These are phyloP conservation scores for Drosophila borealis DNA, from an alignment of 2,888 invertebrate species.

Conservation along the genomic window DNA sequence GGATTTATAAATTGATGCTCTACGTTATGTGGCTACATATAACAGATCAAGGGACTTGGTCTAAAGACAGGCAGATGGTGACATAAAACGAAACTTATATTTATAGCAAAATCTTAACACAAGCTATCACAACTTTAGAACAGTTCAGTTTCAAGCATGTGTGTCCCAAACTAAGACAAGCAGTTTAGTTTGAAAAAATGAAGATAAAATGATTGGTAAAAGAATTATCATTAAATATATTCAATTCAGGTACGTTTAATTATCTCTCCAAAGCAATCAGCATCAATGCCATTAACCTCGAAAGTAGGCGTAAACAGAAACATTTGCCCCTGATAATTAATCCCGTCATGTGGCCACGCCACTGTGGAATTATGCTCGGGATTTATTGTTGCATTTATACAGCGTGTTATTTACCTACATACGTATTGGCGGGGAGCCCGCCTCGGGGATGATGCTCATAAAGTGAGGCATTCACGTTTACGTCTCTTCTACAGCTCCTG, in stretches of 20 bases:
- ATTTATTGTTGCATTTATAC: constrained; percentile 40
- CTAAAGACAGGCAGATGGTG: not conserved
- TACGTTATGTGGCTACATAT: not conserved
- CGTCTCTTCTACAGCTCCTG: constrained; percentile 29
- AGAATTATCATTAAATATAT: not conserved
- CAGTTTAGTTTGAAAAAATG: not conserved
- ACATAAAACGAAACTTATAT: not conserved
- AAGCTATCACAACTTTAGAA: no score
- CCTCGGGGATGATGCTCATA: constrained; percentile 7
- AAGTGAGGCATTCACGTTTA: constrained; percentile 7
- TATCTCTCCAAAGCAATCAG: not conserved
- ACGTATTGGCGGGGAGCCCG: not conserved
- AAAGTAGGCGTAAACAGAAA: not conserved
- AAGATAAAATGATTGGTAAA: no score
- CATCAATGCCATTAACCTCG: not conserved
- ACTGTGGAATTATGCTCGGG: not conserved
- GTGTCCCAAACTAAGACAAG: constrained; percentile 2
- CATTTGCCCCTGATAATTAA: not conserved
- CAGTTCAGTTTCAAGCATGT: not conserved
- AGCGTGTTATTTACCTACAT: constrained; percentile 44
- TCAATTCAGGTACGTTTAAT: not conserved
- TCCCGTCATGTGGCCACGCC: not conserved
- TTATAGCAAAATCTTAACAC: not conserved
- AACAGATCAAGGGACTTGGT: no score
- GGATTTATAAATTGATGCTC: not conserved